Conservation (phyloP, 2,888 invertebrate species). For the Synergus itoensis region DNA sequence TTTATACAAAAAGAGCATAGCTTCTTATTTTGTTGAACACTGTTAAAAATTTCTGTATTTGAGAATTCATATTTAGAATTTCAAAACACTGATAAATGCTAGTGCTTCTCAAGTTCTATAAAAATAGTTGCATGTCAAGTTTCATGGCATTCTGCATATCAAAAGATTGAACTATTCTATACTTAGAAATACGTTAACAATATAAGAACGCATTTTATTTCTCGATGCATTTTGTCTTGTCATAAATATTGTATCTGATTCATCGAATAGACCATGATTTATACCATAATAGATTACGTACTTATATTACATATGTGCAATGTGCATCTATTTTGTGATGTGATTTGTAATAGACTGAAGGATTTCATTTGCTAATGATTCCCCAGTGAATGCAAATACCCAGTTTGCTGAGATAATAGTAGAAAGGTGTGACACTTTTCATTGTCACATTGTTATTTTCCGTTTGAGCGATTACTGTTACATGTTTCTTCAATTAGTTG, state of each 20-base stretch:
- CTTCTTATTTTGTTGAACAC: too few relatives aligned
- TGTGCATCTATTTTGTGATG: slow-evolving; percentile 2
- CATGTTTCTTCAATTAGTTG: slow-evolving; percentile 9
- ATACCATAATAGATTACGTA: slow-evolving; percentile 24
- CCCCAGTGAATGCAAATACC: background rate
- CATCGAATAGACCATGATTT: slow-evolving; percentile 14
- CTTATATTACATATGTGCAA: slow-evolving; percentile 19
- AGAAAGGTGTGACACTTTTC: slow-evolving; percentile 40
- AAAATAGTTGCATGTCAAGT: background rate
- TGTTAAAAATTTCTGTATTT: too few relatives aligned
- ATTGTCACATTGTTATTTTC: slow-evolving; percentile 30
- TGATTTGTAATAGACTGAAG: slow-evolving; percentile 31
- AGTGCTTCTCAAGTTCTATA: too few relatives aligned
- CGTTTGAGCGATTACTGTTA: background rate
- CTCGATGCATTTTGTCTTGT: background rate
- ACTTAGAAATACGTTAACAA: background rate
- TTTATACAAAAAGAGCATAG: too few relatives aligned
- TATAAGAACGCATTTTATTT: slow-evolving; percentile 3
- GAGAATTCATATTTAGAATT: too few relatives aligned
- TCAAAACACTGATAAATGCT: too few relatives aligned
- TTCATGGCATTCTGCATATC: background rate
- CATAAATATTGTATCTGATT: slow-evolving; percentile 12
- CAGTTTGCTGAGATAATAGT: slow-evolving; percentile 11
- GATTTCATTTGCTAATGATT: slow-evolving; percentile 25
- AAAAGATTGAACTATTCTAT: background rate